phyloP scores from a whole-genome alignment of 2,888 invertebrate species.

The Callosobruchus maculatus region DNA sequence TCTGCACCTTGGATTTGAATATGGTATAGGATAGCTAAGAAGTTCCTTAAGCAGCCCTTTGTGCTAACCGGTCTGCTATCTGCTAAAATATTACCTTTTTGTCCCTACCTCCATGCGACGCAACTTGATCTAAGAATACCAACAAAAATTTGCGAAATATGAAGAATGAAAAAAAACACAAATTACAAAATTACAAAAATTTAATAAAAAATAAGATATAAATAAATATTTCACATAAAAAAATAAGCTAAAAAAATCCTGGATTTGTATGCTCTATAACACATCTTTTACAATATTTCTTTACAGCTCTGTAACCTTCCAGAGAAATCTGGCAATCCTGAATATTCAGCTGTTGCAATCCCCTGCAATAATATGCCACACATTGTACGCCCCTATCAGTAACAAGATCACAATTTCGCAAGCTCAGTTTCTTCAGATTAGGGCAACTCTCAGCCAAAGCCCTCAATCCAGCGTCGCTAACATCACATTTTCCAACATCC shows the following conservation, averaged over 20 bases:
- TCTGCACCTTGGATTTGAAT: no score
- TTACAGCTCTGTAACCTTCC: slow-evolving; percentile 86
- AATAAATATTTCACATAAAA: slow-evolving; percentile 5
- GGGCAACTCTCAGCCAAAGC: slow-evolving; percentile 86
- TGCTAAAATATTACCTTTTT: no score
- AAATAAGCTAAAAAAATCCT: slow-evolving; percentile 69
- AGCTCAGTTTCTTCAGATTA: slow-evolving; percentile 83
- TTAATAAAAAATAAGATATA: not conserved
- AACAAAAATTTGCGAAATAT: not conserved
- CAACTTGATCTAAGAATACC: not conserved
- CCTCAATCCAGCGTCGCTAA: slow-evolving; percentile 83
- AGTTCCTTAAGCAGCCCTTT: no score
- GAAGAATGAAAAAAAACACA: not conserved
- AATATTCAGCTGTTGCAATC: slow-evolving; percentile 86
- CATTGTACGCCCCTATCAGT: slow-evolving; percentile 86
- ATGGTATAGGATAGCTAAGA: no score
- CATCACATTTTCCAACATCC: slow-evolving; percentile 91
- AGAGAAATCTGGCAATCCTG: slow-evolving; percentile 89
- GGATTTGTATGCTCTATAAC: slow-evolving; percentile 95
- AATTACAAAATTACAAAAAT: not conserved
- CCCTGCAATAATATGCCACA: slow-evolving; percentile 85
- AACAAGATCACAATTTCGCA: slow-evolving; percentile 87
- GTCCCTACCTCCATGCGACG: no score
- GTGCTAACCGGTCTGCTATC: no score
- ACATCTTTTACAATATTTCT: slow-evolving; percentile 88